phyloP scores from a whole-genome alignment of 2,113 vertebrate genomes.

The Mugil cephalus region DNA sequence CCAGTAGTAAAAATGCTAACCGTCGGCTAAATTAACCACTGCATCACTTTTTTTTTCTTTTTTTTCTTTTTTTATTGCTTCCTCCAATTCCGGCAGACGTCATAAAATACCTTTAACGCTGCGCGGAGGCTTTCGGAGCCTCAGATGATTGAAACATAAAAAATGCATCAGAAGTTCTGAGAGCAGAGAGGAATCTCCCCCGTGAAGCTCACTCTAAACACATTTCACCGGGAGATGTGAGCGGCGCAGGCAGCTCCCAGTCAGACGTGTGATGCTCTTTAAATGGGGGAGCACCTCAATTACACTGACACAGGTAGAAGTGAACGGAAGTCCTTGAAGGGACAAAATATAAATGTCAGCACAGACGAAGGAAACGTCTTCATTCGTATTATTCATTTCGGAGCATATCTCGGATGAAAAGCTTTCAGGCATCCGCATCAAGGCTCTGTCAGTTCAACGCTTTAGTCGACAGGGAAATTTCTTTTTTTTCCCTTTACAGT shows the following conservation, averaged over 20 bases:
- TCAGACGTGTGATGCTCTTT: conserved; percentile 35
- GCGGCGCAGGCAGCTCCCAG: conserved; percentile 26
- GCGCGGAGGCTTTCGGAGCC: conserved; percentile 43
- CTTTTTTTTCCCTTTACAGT: background rate
- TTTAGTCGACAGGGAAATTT: background rate
- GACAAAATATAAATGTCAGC: conserved; percentile 32
- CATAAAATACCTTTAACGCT: conserved; percentile 61
- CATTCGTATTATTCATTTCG: background rate
- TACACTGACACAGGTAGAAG: conserved; percentile 28
- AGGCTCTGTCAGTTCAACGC: background rate
- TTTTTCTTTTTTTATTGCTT: conserved; percentile 60
- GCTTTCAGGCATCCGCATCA: background rate
- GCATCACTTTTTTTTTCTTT: conserved; percentile 54
- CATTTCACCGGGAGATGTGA: conserved; percentile 22
- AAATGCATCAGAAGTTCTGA: conserved; percentile 46
- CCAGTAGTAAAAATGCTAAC: conserved; percentile 67
- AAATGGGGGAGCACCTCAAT: conserved; percentile 13
- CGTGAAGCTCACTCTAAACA: conserved; percentile 29
- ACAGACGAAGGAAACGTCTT: conserved; percentile 11
- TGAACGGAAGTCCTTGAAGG: conserved; percentile 14
- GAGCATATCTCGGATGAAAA: background rate
- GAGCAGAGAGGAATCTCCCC: conserved; percentile 34
- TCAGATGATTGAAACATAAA: conserved; percentile 53
- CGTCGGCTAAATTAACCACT: conserved; percentile 64
- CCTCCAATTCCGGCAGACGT: conserved; percentile 46